These are phyloP conservation scores for Ptyas mucosa DNA, from an alignment of 2,113 vertebrate genomes.

Conservation along the genomic window DNA sequence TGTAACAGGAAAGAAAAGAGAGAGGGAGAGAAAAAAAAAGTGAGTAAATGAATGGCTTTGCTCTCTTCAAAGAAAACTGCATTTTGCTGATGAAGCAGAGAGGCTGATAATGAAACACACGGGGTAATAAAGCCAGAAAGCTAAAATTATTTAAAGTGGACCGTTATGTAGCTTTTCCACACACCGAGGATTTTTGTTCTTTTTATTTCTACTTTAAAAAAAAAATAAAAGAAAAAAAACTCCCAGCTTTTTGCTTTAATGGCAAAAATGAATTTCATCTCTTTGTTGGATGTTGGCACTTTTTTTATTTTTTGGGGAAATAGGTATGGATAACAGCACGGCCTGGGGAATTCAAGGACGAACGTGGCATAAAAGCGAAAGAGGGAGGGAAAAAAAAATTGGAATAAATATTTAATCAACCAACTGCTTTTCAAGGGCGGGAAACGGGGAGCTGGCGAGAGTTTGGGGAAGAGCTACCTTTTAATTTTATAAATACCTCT, in stretches of 20 bases:
- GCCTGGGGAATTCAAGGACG: neutral
- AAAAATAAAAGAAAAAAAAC: neutral
- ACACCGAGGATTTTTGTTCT: neutral
- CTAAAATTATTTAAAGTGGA: neutral
- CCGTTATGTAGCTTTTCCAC: neutral
- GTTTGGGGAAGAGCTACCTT: neutral
- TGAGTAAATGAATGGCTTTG: neutral
- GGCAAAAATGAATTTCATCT: neutral
- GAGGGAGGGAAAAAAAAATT: fast-evolving
- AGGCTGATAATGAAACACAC: neutral
- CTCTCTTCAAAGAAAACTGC: neutral
- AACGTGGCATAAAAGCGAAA: neutral
- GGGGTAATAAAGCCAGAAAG: neutral
- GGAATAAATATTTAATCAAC: neutral
- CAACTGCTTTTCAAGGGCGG: fast-evolving
- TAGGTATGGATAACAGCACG: neutral
- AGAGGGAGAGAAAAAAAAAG: neutral
- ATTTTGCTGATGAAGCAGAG: neutral
- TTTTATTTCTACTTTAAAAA: neutral
- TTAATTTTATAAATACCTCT: neutral
- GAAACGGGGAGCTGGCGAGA: neutral
- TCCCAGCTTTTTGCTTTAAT: neutral
- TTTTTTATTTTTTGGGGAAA: neutral
- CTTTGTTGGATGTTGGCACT: neutral
- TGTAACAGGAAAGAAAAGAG: neutral